Conservation (phyloP, 2,888 invertebrate species). For the Holacanthella duospinosa region DNA sequence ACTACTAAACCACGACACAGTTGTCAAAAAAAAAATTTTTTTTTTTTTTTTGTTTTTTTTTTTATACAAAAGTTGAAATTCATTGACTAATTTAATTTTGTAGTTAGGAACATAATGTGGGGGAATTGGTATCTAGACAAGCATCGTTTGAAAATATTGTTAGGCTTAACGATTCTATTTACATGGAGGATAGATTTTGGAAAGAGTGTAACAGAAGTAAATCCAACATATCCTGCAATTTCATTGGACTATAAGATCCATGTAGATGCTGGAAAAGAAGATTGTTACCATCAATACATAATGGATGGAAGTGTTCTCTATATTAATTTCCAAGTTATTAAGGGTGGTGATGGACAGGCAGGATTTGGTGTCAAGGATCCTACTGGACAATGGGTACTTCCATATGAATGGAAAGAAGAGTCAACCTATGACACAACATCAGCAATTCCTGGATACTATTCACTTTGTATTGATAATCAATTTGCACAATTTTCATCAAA, state of each 20-base stretch:
- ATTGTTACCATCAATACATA: constrained; percentile 90
- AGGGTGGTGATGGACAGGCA: constrained; percentile 89
- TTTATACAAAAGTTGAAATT: neutral
- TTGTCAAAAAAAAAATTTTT: neutral
- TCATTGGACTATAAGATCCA: constrained; percentile 66
- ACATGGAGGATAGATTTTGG: neutral
- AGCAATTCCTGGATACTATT: constrained; percentile 2
- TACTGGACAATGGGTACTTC: neutral
- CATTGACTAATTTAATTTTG: neutral
- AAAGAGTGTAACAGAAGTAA: neutral
- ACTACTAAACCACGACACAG: neutral
- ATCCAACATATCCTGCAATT: constrained; percentile 9
- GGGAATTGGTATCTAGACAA: too few relatives aligned
- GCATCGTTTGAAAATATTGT: neutral
- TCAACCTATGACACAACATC: neutral
- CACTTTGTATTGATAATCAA: constrained; percentile 5
- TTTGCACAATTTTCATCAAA: constrained; percentile 2
- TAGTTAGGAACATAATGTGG: neutral
- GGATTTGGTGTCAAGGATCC: constrained; percentile 44
- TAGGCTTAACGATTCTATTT: neutral
- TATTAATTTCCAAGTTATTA: constrained; percentile 56
- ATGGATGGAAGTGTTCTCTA: constrained; percentile 66
- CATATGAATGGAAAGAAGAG: neutral
- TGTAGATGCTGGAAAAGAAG: constrained; percentile 86
- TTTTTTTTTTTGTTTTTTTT: neutral